phyloP scores from a whole-genome alignment of 1,140 invertebrate genomes.

The Phthorimaea operculella region DNA sequence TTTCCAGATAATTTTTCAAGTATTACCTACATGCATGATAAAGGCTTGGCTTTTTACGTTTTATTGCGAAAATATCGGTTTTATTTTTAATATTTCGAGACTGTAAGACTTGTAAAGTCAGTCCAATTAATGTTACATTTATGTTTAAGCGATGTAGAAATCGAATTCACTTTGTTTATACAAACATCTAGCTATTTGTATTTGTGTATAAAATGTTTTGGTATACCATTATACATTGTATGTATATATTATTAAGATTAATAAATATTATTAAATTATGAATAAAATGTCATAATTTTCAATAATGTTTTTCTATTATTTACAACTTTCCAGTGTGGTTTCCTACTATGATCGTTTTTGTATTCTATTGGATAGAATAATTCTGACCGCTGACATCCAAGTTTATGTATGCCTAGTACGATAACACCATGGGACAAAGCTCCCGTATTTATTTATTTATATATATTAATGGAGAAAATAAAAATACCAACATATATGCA shows the following conservation, averaged over 20 bases:
- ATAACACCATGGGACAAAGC: no score
- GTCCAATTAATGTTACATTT: neutral
- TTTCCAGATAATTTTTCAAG: no score
- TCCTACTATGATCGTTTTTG: neutral
- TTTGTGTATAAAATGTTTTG: constrained; percentile 18
- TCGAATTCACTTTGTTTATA: neutral
- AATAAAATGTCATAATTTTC: constrained; percentile 32
- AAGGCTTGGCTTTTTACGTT: no score
- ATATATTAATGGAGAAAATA: constrained; percentile 17
- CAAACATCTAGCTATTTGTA: constrained; percentile 12
- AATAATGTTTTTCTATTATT: constrained; percentile 15
- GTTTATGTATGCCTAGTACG: no score
- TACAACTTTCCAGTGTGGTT: neutral
- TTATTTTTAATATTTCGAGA: neutral
- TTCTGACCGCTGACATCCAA: no score
- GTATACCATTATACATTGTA: constrained; percentile 14
- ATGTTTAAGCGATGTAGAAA: neutral
- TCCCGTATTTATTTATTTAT: no score
- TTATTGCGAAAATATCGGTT: neutral
- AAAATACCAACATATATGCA: constrained; percentile 53
- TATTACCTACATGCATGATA: no score
- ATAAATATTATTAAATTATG: constrained; percentile 13
- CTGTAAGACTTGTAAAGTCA: neutral
- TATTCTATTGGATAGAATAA: no score
- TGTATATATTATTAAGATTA: constrained; percentile 15